A percentile compares a stretch with the other conserved stretches of the same genome.
These are phyloP conservation scores for Eueides isabella DNA, from an alignment of 1,140 invertebrate genomes.

Conservation along the genomic window DNA sequence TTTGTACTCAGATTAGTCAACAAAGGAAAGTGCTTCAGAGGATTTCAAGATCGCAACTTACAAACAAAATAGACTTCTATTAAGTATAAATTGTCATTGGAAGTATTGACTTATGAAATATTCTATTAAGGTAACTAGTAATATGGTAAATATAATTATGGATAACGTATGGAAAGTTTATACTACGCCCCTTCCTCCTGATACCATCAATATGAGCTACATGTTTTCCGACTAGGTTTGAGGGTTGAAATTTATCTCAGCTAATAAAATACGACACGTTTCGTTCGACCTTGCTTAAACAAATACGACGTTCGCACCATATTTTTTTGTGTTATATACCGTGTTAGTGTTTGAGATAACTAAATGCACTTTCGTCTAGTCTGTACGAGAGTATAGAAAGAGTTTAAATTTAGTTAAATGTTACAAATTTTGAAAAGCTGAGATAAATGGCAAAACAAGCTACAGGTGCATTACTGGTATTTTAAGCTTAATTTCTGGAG, in stretches of 20 bases:
- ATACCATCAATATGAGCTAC: constrained; percentile 64
- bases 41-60: too few relatives aligned
- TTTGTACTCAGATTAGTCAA: too few relatives aligned
- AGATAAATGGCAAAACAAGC: too few relatives aligned
- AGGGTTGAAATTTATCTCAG: constrained; percentile 69
- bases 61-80: neutral
- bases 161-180: neutral
- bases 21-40: too few relatives aligned
- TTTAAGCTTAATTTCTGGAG: too few relatives aligned
- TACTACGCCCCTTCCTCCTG: constrained; percentile 36
- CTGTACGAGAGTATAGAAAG: too few relatives aligned
- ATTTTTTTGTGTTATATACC: constrained; percentile 76
- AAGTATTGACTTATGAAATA: neutral
- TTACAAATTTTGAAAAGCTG: too few relatives aligned
- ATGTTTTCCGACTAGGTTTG: constrained; percentile 55
- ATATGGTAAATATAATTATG: neutral
- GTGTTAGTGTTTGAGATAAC: constrained; percentile 16
- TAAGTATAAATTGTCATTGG: neutral
- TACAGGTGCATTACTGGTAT: too few relatives aligned
- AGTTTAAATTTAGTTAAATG: too few relatives aligned
- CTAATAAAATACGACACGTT: constrained; percentile 68
- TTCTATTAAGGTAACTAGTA: neutral
- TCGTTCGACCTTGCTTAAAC: constrained; percentile 65
- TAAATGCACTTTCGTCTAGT: neutral
- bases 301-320: constrained; percentile 68